These are phyloP conservation scores for Gila robusta DNA, from an alignment of 2,797 vertebrate species.

Conservation along the genomic window DNA sequence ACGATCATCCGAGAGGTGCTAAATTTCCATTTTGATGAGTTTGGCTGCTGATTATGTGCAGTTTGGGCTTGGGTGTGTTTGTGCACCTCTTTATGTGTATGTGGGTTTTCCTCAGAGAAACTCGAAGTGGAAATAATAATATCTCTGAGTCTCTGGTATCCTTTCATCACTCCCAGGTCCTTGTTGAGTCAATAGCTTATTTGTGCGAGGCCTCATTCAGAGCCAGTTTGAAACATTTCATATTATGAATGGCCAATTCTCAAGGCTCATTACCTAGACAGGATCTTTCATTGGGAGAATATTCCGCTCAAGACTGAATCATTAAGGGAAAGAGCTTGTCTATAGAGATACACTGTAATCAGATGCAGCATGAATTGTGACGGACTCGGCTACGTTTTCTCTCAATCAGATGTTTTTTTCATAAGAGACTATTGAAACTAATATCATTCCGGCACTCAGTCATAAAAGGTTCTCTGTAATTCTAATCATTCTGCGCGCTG, in stretches of 20 bases:
- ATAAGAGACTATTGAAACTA: constrained; percentile 55
- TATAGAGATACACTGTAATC: constrained; percentile 55
- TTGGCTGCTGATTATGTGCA: constrained; percentile 61
- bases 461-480: constrained; percentile 42
- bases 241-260: constrained; percentile 55
- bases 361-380: constrained; percentile 53
- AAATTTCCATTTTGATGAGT: constrained; percentile 35
- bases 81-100: constrained; percentile 1
- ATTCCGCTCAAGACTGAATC: constrained; percentile 49
- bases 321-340: constrained; percentile 53
- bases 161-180: constrained; percentile 64
- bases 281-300: constrained; percentile 57
- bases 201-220: constrained; percentile 45
- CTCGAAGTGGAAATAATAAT: constrained; percentile 54
- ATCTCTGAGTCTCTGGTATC: constrained; percentile 51
- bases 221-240: constrained; percentile 19
- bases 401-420: constrained; percentile 34
- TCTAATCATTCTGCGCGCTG: constrained; percentile 54
- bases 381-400: constrained; percentile 35
- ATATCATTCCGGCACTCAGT: constrained; percentile 58
- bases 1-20: background rate
- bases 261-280: constrained; percentile 57
- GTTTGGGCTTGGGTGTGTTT: constrained; percentile 51
- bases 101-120: constrained; percentile 54
- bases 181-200: constrained; percentile 60